Percentiles rank a stretch among this genome's conserved stretches.
These are phyloP conservation scores for Malurus melanocephalus DNA, from an alignment of 2,113 vertebrate species.

Conservation along the genomic window DNA sequence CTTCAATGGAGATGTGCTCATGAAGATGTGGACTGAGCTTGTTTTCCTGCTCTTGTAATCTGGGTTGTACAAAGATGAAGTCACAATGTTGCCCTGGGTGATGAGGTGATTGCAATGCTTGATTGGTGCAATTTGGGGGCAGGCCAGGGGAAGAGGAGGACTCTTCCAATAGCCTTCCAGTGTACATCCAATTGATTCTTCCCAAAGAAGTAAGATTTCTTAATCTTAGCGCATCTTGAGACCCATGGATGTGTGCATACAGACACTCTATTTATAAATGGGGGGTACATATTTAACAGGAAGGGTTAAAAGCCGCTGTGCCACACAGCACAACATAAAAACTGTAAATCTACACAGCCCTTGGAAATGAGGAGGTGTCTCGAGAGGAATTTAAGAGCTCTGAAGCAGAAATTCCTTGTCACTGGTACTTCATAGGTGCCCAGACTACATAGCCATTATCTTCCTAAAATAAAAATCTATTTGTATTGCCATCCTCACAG, in stretches of 20 bases:
- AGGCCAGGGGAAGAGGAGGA: not conserved
- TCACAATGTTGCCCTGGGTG: not conserved
- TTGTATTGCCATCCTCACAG: not conserved
- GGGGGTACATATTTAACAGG: not conserved
- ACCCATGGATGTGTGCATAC: fast-evolving
- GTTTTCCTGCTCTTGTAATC: not conserved
- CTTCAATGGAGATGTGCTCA: not conserved
- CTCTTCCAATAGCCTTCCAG: not conserved
- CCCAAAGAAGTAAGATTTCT: not conserved
- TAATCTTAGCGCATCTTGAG: not conserved
- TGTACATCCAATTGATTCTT: not conserved
- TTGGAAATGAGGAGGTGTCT: not conserved
- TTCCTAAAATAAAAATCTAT: not conserved
- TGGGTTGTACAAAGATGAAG: not conserved
- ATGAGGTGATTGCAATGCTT: not conserved
- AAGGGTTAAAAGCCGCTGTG: not conserved
- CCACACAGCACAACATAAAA: not conserved
- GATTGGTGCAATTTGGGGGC: not conserved
- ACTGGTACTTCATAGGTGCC: not conserved
- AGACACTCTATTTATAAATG: not conserved
- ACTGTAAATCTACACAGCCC: not conserved
- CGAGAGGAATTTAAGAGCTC: not conserved
- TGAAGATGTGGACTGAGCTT: not conserved
- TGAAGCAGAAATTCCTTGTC: not conserved
- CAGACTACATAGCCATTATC: not conserved